These are phyloP conservation scores for Acipenser ruthenus DNA, from an alignment of 2,797 vertebrate species.

Conservation along the genomic window DNA sequence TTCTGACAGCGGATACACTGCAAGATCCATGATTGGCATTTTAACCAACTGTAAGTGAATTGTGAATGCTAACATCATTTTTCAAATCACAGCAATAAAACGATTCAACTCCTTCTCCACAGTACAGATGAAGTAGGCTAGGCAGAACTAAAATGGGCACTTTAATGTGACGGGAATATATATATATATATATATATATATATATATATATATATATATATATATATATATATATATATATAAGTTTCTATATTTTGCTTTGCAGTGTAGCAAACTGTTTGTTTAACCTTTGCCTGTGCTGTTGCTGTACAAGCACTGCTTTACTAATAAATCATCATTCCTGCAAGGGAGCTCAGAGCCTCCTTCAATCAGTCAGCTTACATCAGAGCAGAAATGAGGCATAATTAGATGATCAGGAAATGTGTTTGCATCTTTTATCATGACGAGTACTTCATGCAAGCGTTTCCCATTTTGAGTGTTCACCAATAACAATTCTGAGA, in stretches of 20 bases:
- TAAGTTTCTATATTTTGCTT: neutral
- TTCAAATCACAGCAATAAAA: conserved; percentile 50
- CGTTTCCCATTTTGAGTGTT: no score
- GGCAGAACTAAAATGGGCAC: conserved; percentile 37
- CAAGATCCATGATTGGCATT: conserved; percentile 65
- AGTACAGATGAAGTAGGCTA: conserved; percentile 43
- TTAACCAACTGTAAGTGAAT: conserved; percentile 63
- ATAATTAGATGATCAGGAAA: no score
- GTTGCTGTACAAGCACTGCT: neutral
- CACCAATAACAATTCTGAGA: no score
- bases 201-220: no score
- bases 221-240: no score
- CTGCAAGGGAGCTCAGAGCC: neutral
- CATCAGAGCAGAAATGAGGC: no score
- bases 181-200: conserved; percentile 1
- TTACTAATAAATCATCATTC: neutral
- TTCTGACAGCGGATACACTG: conserved; percentile 46
- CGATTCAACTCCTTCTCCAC: conserved; percentile 49
- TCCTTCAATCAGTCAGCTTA: no score
- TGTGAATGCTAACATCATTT: conserved; percentile 67
- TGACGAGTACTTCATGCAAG: no score
- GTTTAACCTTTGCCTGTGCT: conserved; percentile 7
- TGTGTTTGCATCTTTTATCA: no score
- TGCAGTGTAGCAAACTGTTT: conserved; percentile 24
- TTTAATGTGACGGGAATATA: conserved; percentile 8